Base-by-base conservation (phyloP, 2,113 vertebrate genomes). In the Oryctolagus cuniculus region DNA sequence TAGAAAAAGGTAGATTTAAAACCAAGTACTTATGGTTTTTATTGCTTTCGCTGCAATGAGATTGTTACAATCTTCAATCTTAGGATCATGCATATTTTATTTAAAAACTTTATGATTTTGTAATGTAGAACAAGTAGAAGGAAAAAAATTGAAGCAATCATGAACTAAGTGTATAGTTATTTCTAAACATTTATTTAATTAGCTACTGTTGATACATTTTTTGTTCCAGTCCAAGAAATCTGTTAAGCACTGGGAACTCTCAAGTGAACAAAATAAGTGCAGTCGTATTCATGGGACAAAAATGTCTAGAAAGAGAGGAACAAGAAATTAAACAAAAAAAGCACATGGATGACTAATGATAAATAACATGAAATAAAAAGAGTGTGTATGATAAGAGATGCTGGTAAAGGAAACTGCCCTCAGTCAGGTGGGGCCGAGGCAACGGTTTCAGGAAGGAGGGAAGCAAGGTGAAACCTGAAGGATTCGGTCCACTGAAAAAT, bases 61-160 rank as follows among this genome's bases (percentile, higher is more conserved):
- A n/a, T 25, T n/a, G 5, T 58, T 74, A 25, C 4, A 67, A 25
- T n/a, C 51, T 92, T 95, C 61, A 44, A 29, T 72, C 11, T 51
- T 84, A 58, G 66, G 80, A 36, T 0, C 70, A 38, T 27, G 3
- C 29, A 61, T 5, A 87, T 25, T 93, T 91, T 75, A 75, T 81
- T 74, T 90, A 38, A 85, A 84, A 85, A 49, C 5, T 7, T 64
- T 81, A 36, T 70, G 22, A 36, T 72, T 80, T 73, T 87, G 49
- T 86, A 51, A 93, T 36, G 17, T 61, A 83, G 49, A 53, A 34
- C 51, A 88, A 90, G 24, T 25, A 27, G 36, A 82, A 74, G 29
- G 67, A 44, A 84, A 69, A 72, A 81, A 91, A 83, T 69, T 7
- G 27, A 87, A 95, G 44, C 84, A 81, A 80, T 64, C 5, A 55